Evolutionary conservation across 2,888 invertebrate genomes (phyloP), one percentile per base, ranked within the genome.

Genomic region (Thecocarcelia acutangulata): DNA sequence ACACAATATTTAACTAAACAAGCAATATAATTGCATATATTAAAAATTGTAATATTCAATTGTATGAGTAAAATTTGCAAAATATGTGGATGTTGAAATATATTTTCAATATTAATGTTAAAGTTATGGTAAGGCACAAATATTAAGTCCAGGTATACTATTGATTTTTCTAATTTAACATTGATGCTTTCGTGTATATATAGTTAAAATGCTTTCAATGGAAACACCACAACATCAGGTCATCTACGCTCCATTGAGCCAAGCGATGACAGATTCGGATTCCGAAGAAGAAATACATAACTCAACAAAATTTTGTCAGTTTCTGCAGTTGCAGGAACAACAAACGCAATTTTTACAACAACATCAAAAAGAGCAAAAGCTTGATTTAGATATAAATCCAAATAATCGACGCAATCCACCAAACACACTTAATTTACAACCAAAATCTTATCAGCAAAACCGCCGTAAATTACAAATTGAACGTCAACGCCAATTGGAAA

Each of bases 251-350:
- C 96, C 95, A 74, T 90, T 96, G 87, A 95, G 95, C 83, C 96
- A 96, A 91, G 93, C 94, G 84, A 92, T 96, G 85, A 93, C 95
- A 73, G 96, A 96, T 90, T 95, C 95, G 0, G 95, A 95, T 61
- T 81, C 84, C 3, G 85, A 85, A 58, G 85, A 85, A 79, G 85
- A 85, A 78, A 91, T 91, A 58, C 91, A 90, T 74, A 90, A 87
- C 74, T 86, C 87, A 72, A 85, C 85, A 44, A 85, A 86, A 58
- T 86, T 86, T 77, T 85, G 84, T 21, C 85, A 85, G 37, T 83
- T 85, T 19, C 83, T 84, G 28, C 84, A 85, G 17, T 77, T 76
- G 19, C 74, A 82, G 21, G 84, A 84, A 12, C 85, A 85, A 50
- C 80, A 85, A 12, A 86, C 88, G 59, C 85, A 73, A 52, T 79